Percentiles rank a stretch among this genome's conserved stretches.
phyloP scores from a whole-genome alignment of 2,888 invertebrate genomes.

The Amiota communis region DNA sequence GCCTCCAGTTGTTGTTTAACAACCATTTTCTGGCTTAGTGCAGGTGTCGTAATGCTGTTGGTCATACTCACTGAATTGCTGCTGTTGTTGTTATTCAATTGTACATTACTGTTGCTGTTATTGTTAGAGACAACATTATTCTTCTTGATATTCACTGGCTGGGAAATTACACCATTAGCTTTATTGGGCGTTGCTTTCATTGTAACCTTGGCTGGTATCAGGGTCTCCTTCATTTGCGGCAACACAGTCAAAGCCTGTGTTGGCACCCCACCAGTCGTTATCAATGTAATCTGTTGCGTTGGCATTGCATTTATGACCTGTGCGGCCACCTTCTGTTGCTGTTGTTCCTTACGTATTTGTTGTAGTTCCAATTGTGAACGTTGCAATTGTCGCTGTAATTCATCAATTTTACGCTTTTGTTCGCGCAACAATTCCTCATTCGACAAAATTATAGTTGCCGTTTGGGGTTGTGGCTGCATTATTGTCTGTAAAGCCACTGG shows the following conservation, averaged over 20 bases:
- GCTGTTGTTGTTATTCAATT: slow-evolving; percentile 51
- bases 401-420: slow-evolving; percentile 90
- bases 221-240: slow-evolving; percentile 59
- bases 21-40: slow-evolving; percentile 74
- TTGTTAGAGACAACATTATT: neutral
- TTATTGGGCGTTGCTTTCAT: slow-evolving; percentile 53
- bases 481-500: slow-evolving; percentile 66
- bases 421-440: slow-evolving; percentile 86
- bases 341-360: slow-evolving; percentile 78
- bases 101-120: slow-evolving; percentile 30
- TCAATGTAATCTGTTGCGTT: slow-evolving; percentile 70
- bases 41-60: slow-evolving; percentile 42
- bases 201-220: slow-evolving; percentile 59
- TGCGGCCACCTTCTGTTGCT: slow-evolving; percentile 57
- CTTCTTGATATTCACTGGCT: neutral
- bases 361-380: slow-evolving; percentile 85
- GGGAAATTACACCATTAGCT: slow-evolving; percentile 43
- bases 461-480: slow-evolving; percentile 66
- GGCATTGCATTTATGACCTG: slow-evolving; percentile 65
- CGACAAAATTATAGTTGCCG: slow-evolving; percentile 70
- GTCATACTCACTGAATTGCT: slow-evolving; percentile 30
- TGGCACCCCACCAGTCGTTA: slow-evolving; percentile 62
- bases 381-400: slow-evolving; percentile 86
- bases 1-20: slow-evolving; percentile 82
- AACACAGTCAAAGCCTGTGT: slow-evolving; percentile 61